A percentile compares a stretch with the other conserved stretches of the same genome.
phyloP scores from a whole-genome alignment of 1,140 invertebrate genomes.

The Spodoptera litura region DNA sequence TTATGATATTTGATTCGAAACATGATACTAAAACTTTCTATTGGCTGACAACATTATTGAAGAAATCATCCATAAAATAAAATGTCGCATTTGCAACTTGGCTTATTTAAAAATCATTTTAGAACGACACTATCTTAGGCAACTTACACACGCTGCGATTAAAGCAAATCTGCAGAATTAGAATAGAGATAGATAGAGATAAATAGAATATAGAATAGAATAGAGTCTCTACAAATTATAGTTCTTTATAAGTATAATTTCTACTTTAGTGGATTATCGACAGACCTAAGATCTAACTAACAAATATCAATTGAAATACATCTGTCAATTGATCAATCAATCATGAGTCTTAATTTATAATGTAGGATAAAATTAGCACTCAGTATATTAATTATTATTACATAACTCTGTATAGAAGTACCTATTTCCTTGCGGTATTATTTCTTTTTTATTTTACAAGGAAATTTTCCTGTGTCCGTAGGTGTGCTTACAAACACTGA shows the following conservation, averaged over 20 bases:
- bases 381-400: too few relatives aligned
- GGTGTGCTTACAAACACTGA: neutral
- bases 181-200: neutral
- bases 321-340: too few relatives aligned
- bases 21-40: constrained; percentile 29
- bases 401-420: too few relatives aligned
- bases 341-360: too few relatives aligned
- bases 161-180: neutral
- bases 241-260: too few relatives aligned
- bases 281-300: too few relatives aligned
- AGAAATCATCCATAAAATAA: constrained; percentile 7
- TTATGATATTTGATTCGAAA: constrained; percentile 5
- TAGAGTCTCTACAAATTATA: too few relatives aligned
- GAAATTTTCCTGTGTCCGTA: neutral
- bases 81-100: neutral
- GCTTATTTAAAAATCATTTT: neutral
- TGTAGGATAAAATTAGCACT: too few relatives aligned
- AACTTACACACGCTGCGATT: neutral
- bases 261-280: too few relatives aligned
- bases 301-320: too few relatives aligned
- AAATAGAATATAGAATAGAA: too few relatives aligned
- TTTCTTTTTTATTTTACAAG: neutral
- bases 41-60: neutral
- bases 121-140: neutral
- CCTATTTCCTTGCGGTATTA: too few relatives aligned